Percentiles rank a stretch among this genome's conserved stretches.
Conservation (phyloP, 2,113 vertebrate species). For the Cephalopterus ornatus region DNA sequence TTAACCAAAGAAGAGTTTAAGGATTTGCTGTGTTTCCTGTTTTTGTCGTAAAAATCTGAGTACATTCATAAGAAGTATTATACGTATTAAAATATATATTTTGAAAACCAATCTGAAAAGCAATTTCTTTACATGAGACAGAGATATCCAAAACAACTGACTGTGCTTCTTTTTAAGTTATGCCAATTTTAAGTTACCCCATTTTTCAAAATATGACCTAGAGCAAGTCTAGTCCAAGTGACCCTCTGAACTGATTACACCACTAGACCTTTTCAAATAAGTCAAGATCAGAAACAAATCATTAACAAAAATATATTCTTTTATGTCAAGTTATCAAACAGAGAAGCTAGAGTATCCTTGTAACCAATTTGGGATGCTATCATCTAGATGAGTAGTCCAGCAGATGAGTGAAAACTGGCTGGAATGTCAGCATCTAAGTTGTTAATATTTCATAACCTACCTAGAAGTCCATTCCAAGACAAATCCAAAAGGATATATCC, state of each 20-base stretch:
- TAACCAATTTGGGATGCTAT: neutral
- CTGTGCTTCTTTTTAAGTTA: neutral
- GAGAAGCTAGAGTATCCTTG: neutral
- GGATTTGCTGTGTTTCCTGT: neutral
- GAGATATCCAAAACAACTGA: neutral
- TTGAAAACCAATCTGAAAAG: neutral
- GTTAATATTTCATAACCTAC: neutral
- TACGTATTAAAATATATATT: neutral
- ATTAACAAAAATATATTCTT: neutral
- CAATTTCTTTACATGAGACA: neutral
- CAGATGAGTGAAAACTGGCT: neutral
- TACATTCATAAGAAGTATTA: neutral
- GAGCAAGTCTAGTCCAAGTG: neutral
- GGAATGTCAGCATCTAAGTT: neutral
- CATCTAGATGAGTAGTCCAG: neutral
- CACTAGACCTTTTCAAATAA: neutral
- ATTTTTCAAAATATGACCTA: neutral
- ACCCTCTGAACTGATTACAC: neutral
- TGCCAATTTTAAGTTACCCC: neutral
- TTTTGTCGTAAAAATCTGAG: neutral
- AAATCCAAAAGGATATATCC: neutral
- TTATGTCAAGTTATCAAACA: neutral
- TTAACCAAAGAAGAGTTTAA: neutral
- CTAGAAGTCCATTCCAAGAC: neutral
- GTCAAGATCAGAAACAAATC: neutral